Evolutionary conservation across 2,888 invertebrate genomes (phyloP).

Genomic region (Pimpla rufipes): DNA sequence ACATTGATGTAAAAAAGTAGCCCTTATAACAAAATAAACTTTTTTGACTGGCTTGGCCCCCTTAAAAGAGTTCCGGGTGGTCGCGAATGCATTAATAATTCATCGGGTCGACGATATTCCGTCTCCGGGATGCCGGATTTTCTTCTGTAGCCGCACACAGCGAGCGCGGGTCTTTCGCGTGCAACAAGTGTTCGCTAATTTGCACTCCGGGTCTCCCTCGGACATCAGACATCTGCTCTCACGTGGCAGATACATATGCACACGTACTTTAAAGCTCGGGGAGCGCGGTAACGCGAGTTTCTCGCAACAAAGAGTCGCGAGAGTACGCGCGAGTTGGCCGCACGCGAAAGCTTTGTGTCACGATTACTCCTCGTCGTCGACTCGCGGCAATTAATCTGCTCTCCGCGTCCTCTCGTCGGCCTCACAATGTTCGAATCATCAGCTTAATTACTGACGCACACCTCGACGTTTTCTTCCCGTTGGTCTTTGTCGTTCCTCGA

Average conservation of each 20-base stretch:
- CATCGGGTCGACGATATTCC: not conserved
- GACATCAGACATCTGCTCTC: conserved; percentile 62
- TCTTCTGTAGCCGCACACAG: conserved; percentile 21
- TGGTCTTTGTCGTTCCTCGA: not conserved
- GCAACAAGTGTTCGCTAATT: conserved; percentile 62
- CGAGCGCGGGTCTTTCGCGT: conserved; percentile 34
- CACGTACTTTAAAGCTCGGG: conserved; percentile 33
- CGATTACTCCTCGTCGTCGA: conserved; percentile 44
- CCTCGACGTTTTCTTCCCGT: conserved; percentile 12
- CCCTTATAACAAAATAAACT: too few relatives aligned
- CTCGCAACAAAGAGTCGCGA: conserved; percentile 15
- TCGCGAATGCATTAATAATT: not conserved
- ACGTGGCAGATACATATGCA: conserved; percentile 30
- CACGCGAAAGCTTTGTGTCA: conserved; percentile 37
- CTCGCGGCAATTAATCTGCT: conserved; percentile 41
- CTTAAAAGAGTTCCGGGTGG: conserved; percentile 1
- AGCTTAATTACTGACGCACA: not conserved
- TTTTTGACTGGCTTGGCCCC: too few relatives aligned
- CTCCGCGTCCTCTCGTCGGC: conserved; percentile 38
- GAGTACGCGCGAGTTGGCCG: conserved; percentile 6
- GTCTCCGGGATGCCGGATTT: not conserved
- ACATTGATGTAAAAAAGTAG: too few relatives aligned
- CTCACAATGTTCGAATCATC: not conserved
- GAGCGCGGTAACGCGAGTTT: not conserved
- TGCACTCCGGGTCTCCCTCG: conserved; percentile 45